Base-by-base conservation (phyloP, 2,888 invertebrate genomes). In the Ganaspis brasiliensis region DNA sequence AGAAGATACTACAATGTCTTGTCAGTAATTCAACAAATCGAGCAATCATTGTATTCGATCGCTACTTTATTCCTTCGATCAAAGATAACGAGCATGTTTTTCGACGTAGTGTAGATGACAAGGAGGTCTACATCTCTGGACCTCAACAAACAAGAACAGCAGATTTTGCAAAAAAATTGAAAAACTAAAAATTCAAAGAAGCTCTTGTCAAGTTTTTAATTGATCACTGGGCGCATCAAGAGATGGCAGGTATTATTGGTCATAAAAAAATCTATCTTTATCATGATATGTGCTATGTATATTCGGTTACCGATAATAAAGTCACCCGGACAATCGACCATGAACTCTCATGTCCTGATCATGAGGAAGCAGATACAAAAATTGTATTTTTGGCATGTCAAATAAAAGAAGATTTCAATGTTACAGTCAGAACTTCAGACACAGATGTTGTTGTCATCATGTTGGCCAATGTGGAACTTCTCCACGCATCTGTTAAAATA, bases 201-300 rank as follows among this genome's bases (percentile, higher is more conserved):
- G 87, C 86, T 67, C 35, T 87, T 8, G 86, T 86, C 1, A 79
- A 83, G 21, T 88, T 87, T 79, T 75, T 88, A 0, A 84, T 86
- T 24, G 79, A 83, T 19, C 81, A 87, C 80, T 87, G 86, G 87
- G 73, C 82, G 72, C 71, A 75, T 75, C 63, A 82, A 55, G 85
- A 87, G 56, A 82, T 86, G 82, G 81, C 79, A 10, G 4, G 81
- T 31, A 76, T 84, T 77, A 83, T 87, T 40, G 84, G 85, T 63
- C 77, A 75, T 19, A 87, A 86, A 79, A 79, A 55, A 63, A 83
- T 87, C 16, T 80, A 82, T 71, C 1, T 83, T 12, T 83, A 55
- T 49, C 75, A 79, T 56, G 79, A 82, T 72, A 61, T 73, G 55
- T 84, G 82, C 79, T 82, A 84, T 37, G 72, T 40, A 57, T 81